A percentile compares a stretch with the other conserved stretches of the same genome.
Conservation (phyloP, 2,888 invertebrate species). For the Athripsodes cinereus region DNA sequence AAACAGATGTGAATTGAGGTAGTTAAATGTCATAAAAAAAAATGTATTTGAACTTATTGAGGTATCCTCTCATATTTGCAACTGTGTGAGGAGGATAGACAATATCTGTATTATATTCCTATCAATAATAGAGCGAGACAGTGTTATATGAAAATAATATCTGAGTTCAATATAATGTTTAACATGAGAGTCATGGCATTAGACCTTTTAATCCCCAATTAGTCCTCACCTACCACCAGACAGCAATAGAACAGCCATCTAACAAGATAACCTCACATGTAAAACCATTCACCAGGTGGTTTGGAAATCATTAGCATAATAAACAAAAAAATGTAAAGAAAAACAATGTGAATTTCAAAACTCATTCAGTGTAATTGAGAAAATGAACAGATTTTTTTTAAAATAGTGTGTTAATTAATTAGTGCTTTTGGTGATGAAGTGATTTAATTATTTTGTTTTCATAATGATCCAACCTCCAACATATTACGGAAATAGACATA, state of each 20-base stretch:
- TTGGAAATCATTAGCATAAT: neutral
- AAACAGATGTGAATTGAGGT: too few relatives aligned
- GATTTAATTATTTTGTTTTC: conserved; percentile 4
- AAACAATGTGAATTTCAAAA: too few relatives aligned
- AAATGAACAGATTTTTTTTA: too few relatives aligned
- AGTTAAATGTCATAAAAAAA: too few relatives aligned
- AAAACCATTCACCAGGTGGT: neutral
- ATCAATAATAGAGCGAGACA: neutral
- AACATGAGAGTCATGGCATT: conserved; percentile 14
- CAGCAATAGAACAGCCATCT: conserved; percentile 3
- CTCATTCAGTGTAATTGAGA: too few relatives aligned
- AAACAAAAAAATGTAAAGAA: too few relatives aligned
- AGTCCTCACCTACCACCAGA: conserved; percentile 22
- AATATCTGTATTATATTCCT: neutral
- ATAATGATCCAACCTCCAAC: conserved; percentile 25
- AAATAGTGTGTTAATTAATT: too few relatives aligned
- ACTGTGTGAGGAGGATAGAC: conserved; percentile 13
- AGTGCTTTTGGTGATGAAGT: neutral
- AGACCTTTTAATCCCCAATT: conserved; percentile 24
- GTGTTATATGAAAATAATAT: conserved; percentile 4
- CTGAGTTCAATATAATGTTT: conserved; percentile 3
- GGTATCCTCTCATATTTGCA: conserved; percentile 19
- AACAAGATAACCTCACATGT: neutral
- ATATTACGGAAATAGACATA: conserved; percentile 25
- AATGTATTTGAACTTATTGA: too few relatives aligned